Conservation (phyloP, 2,888 invertebrate species). For the Platerodrilus igneus region DNA sequence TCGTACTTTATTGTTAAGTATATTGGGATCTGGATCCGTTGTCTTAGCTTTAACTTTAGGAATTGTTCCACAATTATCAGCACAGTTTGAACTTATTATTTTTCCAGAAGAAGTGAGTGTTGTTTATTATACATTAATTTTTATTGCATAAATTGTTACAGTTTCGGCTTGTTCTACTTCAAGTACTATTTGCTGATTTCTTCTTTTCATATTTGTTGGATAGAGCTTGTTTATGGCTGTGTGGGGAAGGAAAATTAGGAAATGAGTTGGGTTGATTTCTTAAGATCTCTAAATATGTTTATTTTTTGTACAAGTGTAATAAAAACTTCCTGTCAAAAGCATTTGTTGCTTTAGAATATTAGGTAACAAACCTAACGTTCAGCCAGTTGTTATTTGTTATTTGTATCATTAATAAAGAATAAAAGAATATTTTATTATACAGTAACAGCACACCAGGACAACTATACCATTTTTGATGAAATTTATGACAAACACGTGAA, state of each 20-base stretch:
- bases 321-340: no score
- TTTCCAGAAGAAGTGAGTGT: constrained; percentile 82
- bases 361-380: no score
- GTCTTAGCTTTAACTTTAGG: constrained; percentile 84
- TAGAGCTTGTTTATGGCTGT: constrained; percentile 76
- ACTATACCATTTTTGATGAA: no score
- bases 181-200: constrained; percentile 81
- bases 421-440: no score
- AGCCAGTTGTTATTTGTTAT: no score
- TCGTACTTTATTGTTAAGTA: constrained; percentile 85
- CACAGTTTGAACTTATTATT: constrained; percentile 91
- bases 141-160: constrained; percentile 59
- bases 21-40: constrained; percentile 74
- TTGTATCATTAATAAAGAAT: no score
- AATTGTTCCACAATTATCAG: constrained; percentile 75
- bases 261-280: constrained; percentile 21
- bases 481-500: no score
- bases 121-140: constrained; percentile 1
- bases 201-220: constrained; percentile 81
- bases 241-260: constrained; percentile 71
- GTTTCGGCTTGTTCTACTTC: constrained; percentile 84
- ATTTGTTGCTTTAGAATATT: no score
- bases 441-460: no score
- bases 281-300: constrained; percentile 18
- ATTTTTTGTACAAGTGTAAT: constrained; percentile 26